phyloP scores from a whole-genome alignment of 2,113 vertebrate genomes.

The Helogale parvula region DNA sequence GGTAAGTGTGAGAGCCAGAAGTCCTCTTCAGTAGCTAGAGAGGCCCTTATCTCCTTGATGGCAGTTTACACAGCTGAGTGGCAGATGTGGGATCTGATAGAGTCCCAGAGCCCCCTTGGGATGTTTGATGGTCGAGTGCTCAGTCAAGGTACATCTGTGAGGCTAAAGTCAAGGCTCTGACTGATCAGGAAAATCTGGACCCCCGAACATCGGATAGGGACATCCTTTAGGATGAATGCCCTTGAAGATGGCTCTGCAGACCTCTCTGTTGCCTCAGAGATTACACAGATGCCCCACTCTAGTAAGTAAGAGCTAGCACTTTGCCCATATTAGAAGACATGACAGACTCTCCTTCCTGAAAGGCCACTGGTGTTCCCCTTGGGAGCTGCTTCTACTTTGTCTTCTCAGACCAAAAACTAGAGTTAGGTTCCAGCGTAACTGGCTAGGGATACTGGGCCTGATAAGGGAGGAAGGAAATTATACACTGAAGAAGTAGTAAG shows the following conservation, averaged over 20 bases:
- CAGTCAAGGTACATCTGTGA: neutral
- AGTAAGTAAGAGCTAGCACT: neutral
- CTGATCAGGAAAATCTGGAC: neutral
- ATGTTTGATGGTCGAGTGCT: neutral
- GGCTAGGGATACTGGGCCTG: neutral
- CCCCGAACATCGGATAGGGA: neutral
- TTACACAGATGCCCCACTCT: neutral
- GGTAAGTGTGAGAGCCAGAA: neutral
- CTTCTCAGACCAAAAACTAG: neutral
- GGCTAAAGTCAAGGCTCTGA: neutral
- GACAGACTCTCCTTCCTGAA: neutral
- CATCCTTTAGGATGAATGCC: neutral
- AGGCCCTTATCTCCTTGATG: neutral
- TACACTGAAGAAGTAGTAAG: neutral
- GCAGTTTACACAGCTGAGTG: constrained; percentile 6
- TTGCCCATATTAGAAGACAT: neutral
- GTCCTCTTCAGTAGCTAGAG: neutral
- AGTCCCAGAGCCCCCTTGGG: neutral
- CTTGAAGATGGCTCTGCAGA: neutral
- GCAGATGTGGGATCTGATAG: neutral
- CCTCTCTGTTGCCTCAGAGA: neutral
- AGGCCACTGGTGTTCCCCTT: neutral
- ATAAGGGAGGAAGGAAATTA: neutral
- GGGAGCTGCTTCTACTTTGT: neutral
- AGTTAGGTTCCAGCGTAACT: neutral